phyloP scores from a whole-genome alignment of 2,113 vertebrate species.

The Callospermophilus lateralis region DNA sequence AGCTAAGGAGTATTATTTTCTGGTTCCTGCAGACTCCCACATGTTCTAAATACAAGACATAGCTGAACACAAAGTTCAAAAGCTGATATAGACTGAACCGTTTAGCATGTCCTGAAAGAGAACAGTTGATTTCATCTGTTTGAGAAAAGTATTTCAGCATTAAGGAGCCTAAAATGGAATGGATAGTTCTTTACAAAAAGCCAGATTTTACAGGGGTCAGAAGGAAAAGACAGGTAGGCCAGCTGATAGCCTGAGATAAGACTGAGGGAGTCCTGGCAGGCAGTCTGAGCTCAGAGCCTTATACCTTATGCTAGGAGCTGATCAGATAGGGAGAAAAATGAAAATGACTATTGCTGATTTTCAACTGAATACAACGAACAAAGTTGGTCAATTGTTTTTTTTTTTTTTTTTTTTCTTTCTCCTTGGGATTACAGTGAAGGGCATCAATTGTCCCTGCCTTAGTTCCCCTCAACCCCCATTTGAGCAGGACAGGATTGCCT shows the following conservation, averaged over 20 bases:
- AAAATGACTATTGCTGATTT: slow-evolving; percentile 81
- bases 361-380: slow-evolving; percentile 76
- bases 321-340: slow-evolving; percentile 67
- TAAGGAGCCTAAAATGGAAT: slow-evolving; percentile 67
- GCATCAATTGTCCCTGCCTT: too few relatives aligned
- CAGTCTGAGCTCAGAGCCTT: slow-evolving; percentile 48
- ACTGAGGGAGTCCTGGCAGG: slow-evolving; percentile 5
- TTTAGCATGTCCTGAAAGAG: slow-evolving; percentile 78
- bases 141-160: slow-evolving; percentile 79
- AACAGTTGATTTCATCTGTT: slow-evolving; percentile 83
- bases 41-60: slow-evolving; percentile 27
- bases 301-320: slow-evolving; percentile 67
- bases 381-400: slow-evolving; percentile 68
- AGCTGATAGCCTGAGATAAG: slow-evolving; percentile 80
- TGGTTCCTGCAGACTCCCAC: slow-evolving; percentile 64
- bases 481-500: slow-evolving; percentile 44
- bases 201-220: slow-evolving; percentile 26
- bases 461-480: slow-evolving; percentile 39
- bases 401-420: background rate
- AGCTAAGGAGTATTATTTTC: slow-evolving; percentile 61
- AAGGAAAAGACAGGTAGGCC: slow-evolving; percentile 61
- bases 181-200: slow-evolving; percentile 68
- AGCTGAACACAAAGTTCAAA: slow-evolving; percentile 77
- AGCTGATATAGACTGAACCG: slow-evolving; percentile 72
- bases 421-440: background rate